A percentile compares a stretch with the other conserved stretches of the same genome.
phyloP scores from a whole-genome alignment of 2,113 vertebrate genomes.

The Origma solitaria region DNA sequence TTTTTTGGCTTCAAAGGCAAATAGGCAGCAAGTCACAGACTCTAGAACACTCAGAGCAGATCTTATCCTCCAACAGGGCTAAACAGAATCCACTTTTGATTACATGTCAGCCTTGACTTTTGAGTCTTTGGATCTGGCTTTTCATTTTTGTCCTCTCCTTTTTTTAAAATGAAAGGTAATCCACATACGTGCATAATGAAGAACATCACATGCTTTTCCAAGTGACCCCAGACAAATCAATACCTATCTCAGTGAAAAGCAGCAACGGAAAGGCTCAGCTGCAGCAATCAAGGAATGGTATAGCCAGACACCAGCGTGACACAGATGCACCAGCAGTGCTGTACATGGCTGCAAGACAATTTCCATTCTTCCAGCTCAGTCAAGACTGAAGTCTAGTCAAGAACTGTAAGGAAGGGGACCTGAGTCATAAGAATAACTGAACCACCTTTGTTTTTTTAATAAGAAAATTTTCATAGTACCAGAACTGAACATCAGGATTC shows the following conservation, averaged over 20 bases:
- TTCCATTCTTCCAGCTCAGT: neutral
- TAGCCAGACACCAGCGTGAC: neutral
- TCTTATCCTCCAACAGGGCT: neutral
- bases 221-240: neutral
- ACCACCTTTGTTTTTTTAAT: neutral
- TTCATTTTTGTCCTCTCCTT: fast-evolving
- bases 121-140: neutral
- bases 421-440: neutral
- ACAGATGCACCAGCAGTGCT: neutral
- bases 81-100: neutral
- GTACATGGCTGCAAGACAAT: fast-evolving
- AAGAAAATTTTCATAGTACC: neutral
- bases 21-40: neutral
- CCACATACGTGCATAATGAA: neutral
- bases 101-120: neutral
- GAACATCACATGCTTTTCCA: neutral
- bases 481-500: neutral
- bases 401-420: neutral
- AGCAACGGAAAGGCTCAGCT: neutral
- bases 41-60: neutral
- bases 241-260: neutral
- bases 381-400: neutral
- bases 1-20: neutral
- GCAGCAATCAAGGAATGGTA: neutral
- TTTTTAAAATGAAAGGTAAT: neutral